These are phyloP conservation scores for Volucella inanis DNA, from an alignment of 2,888 invertebrate genomes.

Conservation along the genomic window DNA sequence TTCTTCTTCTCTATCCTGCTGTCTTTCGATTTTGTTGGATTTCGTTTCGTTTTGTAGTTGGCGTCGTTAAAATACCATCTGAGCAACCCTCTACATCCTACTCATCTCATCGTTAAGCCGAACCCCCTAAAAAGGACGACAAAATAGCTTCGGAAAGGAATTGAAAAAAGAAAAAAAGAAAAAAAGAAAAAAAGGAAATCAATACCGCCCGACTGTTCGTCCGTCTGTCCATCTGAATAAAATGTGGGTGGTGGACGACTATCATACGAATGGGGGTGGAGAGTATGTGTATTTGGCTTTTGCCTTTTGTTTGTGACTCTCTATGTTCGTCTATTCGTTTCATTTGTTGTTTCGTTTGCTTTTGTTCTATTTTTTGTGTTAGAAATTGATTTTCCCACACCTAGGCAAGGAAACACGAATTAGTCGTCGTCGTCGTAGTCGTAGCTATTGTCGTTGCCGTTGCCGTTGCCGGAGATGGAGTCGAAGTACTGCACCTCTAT, in stretches of 20 bases:
- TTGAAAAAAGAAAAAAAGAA: constrained; percentile 29
- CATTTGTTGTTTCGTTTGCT: too few species aligned
- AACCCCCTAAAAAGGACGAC: constrained; percentile 16
- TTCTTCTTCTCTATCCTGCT: constrained; percentile 20
- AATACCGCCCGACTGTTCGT: constrained; percentile 57
- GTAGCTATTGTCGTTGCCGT: constrained; percentile 5
- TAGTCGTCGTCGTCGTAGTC: constrained; percentile 54
- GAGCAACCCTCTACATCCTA: not conserved
- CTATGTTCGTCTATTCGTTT: constrained; percentile 49
- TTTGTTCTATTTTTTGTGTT: constrained; percentile 61
- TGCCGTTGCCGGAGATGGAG: too few species aligned
- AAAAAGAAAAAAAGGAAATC: constrained; percentile 47
- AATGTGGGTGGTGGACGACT: not conserved
- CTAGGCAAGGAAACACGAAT: constrained; percentile 58
- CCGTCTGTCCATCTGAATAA: constrained; percentile 39
- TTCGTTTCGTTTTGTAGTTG: constrained; percentile 26
- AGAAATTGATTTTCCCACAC: constrained; percentile 73
- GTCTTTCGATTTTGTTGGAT: not conserved
- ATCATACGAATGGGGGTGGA: not conserved
- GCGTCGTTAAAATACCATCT: constrained; percentile 63
- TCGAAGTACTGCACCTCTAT: too few species aligned
- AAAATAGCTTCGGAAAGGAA: constrained; percentile 39
- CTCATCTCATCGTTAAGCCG: not conserved
- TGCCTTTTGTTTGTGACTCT: constrained; percentile 57
- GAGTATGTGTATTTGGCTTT: constrained; percentile 47